Base-by-base conservation (phyloP, 2,888 invertebrate species). In the Dyspetes luteomarginatus region DNA sequence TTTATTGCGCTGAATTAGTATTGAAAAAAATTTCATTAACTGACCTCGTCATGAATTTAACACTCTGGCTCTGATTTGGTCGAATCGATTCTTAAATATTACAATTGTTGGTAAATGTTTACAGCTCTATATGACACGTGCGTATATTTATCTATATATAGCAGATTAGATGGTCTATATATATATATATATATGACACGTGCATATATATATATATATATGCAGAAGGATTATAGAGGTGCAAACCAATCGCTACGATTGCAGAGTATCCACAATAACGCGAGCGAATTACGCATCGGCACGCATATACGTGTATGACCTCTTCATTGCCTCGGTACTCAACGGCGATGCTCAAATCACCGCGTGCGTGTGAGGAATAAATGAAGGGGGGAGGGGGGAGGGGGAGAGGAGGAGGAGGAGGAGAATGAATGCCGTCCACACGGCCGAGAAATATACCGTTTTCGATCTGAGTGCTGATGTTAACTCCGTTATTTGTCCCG, bases 381-480 rank as follows among this genome's bases (percentile, higher is more conserved):
- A 43, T 45, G 67, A 56, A 36, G 26, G 52, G 48, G 69, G 56
- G 58, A 58, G 28, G 43, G 36, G 72, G 43, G 5, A n/a, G n/a
- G n/a, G n/a, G n/a, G 52, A 52, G 67, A 56, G 45, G 26, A 62
- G 48, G 69, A 64, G 58, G 52, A 41, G 43, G 36, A 78, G 43
- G 5, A n/a, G n/a, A 28, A 50, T 30, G 3, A 36, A 62, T 43
- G 17, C 41, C 58, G 52, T 48, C 64, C 36, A 30, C 52, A 30
- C 67, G 64, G 56, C 64, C 62, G 62, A 45, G 75, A 79, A 36
- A 81, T 83, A 81, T 84, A 84, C 78, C 80, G 79, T 79, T 78
- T 78, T 78, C 85, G 69, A 86, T 86, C 86, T 82, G 79, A 75
- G 81, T 79, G 56, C 82, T 71, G 76, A 81, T 73, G 79, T 26